Base-by-base conservation (phyloP, 2,888 invertebrate species). In the Fragum sueziense region DNA sequence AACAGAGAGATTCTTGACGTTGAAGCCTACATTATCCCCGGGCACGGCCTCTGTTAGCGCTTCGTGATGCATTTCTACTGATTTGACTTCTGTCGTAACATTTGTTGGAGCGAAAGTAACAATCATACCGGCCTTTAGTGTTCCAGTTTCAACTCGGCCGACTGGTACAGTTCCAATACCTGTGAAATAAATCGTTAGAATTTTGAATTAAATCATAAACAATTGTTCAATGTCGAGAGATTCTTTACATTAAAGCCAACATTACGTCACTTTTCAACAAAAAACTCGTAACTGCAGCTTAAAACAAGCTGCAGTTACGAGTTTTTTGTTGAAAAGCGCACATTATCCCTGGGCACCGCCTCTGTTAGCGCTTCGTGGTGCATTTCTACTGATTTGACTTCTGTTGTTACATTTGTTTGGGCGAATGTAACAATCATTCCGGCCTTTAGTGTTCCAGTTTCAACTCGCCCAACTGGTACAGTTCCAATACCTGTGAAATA, bases 11-110 rank as follows among this genome's bases (percentile, higher is more conserved):
- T 99, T 99, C 96, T 99, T 99, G 65, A 99, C 98, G 96, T 99
- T 99, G 96, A 99, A 99, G 94, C 99, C 99, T 93, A 99, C 99
- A 92, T 99, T 99, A 96, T 99, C 99, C 90, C 99, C 99, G 91
- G 99, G 82, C 4, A 72, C 0, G 88, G 98, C 99, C 94, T 99
- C 98, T 85, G 95, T 94, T 90, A 99, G 96, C 91, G 99, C 97
- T 95, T 99, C 99, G 96, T 99, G 99, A 95, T 99, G 99, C 99
- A 99, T 99, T 95, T 99, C 99, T 89, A 99, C 99, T 82, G 99
- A 99, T 95, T 99, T 99, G 37, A 99, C 93, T 86, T 89, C 89
- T 83, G 89, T 89, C 22, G 97, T 98, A 93, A 99, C 95, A 95
- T 97, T 97, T 88, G 96, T 97, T 47, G 99, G 99, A 74, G 99